These are phyloP conservation scores for Dromaius novaehollandiae DNA, from an alignment of 2,113 vertebrate genomes.

Conservation along the genomic window DNA sequence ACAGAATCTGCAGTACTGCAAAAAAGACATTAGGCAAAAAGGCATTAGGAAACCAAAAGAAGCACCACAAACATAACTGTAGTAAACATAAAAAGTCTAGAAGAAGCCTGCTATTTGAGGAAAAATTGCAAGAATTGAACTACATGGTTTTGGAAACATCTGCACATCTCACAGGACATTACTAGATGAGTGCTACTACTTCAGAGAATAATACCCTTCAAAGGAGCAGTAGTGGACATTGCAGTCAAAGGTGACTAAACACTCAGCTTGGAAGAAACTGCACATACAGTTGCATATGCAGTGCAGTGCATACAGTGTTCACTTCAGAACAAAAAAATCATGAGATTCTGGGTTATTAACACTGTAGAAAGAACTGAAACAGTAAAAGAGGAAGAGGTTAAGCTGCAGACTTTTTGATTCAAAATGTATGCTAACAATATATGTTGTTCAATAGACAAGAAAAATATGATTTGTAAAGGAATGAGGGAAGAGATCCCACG, in stretches of 20 bases:
- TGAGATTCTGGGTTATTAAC: neutral
- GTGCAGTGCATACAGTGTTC: neutral
- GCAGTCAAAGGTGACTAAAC: neutral
- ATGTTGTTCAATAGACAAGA: neutral
- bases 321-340: neutral
- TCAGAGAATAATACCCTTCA: neutral
- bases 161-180: neutral
- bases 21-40: neutral
- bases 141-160: neutral
- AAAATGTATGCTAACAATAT: neutral
- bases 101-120: neutral
- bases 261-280: neutral
- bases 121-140: neutral
- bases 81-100: neutral
- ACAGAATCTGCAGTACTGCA: neutral
- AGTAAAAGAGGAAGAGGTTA: neutral
- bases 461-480: neutral
- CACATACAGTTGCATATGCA: neutral
- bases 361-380: neutral
- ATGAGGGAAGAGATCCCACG: neutral
- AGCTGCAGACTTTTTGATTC: neutral
- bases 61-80: neutral
- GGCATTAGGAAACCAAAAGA: neutral
- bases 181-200: neutral
- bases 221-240: neutral